Evolutionary conservation across 1,140 invertebrate species (phyloP), one percentile per base, ranked within the genome.

Genomic region (Pararge aegeria): DNA sequence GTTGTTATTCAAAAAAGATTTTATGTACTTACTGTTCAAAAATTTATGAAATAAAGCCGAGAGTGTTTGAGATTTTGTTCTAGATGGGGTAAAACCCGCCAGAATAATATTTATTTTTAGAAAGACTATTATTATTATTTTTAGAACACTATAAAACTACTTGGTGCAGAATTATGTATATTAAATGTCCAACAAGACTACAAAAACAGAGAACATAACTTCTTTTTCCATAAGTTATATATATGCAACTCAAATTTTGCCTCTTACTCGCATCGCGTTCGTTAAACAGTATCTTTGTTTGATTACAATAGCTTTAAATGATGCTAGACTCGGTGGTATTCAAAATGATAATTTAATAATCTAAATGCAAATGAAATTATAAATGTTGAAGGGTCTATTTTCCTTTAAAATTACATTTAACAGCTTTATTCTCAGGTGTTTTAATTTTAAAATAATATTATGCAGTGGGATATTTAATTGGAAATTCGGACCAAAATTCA

Each of bases 311-410:
- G 58, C 24, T 61, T 60, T 61, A 52, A 69, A 68, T 66, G 49
- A 68, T 54, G 58, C 58, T 46, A 60, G 61, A 55, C 52, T 37
- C 55, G 53, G 58, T 42, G 34, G 55, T 66, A 57, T 61, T 75
- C 70, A 65, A 71, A 65, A 72, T 72, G 64, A 72, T 75, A 72
- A 75, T 75, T 65, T 68, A 64, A 58, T 73, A 65, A 73, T 73
- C 66, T 75, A 75, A 67, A 75, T 75, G 72, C 66, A 61, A 74
- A 74, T 74, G 62, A 44, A 48, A 53, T 53, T 66, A 55, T 67
- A 57, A 64, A 68, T 74, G 63, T 64, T 49, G 52, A 60, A 50
- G 16, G 42, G 42, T 46, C 42, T 20, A 16, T 46, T 46, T 46
- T 46, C 42, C 42, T 46, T 20, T 46, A 20, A 46, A 12, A 20